phyloP scores from a whole-genome alignment of 2,113 vertebrate species.

The Leucoraja erinaceus region DNA sequence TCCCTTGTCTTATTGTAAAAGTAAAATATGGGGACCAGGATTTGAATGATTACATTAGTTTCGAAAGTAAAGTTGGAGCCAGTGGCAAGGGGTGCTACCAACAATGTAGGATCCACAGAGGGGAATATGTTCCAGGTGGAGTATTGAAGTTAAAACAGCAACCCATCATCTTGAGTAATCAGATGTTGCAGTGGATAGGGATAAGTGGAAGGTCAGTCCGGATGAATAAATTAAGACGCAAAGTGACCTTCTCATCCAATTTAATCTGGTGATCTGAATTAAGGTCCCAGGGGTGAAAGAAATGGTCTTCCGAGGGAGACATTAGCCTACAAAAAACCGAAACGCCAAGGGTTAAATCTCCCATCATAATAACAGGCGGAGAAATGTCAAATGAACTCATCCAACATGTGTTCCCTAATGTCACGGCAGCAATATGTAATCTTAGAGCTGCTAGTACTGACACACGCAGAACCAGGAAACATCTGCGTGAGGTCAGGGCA shows the following conservation, averaged over 20 bases:
- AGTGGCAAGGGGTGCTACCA: neutral
- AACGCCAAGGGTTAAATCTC: neutral
- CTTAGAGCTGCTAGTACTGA: neutral
- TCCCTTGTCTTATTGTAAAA: neutral
- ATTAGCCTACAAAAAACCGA: conserved; percentile 5
- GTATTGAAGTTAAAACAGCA: neutral
- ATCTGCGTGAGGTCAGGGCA: conserved; percentile 18
- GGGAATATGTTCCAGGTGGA: neutral
- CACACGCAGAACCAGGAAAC: neutral
- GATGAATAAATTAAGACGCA: neutral
- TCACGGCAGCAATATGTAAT: conserved; percentile 18
- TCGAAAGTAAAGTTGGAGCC: neutral
- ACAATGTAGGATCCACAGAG: neutral
- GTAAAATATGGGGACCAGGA: neutral
- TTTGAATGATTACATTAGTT: neutral
- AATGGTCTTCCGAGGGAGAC: neutral
- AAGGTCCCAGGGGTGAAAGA: neutral
- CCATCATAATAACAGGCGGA: neutral
- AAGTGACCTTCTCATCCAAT: conserved; percentile 21
- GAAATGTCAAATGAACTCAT: conserved; percentile 26
- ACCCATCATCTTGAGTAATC: neutral
- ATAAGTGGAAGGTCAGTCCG: conserved; percentile 1
- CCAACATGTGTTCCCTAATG: conserved; percentile 11
- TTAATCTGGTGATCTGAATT: conserved; percentile 28
- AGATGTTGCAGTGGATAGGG: neutral